These are phyloP conservation scores for Basileuterus tristriatus DNA, from an alignment of 2,797 vertebrate genomes.

Conservation along the genomic window DNA sequence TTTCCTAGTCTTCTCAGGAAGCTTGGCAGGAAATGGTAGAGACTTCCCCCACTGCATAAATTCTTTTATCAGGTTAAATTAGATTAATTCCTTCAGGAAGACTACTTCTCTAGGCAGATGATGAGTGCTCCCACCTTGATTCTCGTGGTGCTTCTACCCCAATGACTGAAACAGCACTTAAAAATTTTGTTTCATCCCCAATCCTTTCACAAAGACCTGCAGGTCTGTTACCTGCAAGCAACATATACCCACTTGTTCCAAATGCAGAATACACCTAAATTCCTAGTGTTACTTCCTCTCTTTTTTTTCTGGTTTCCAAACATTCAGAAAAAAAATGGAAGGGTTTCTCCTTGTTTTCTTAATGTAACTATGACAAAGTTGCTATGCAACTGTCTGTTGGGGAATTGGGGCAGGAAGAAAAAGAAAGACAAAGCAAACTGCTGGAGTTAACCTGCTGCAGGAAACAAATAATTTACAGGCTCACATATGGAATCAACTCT, in stretches of 20 bases:
- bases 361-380: background rate
- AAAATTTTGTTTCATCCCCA: background rate
- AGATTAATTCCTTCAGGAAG: background rate
- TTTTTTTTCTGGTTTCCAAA: background rate
- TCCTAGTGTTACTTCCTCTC: background rate
- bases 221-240: background rate
- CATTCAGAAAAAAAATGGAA: background rate
- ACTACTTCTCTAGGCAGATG: background rate
- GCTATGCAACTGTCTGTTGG: background rate
- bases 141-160: background rate
- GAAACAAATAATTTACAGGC: background rate
- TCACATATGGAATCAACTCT: background rate
- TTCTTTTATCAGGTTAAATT: background rate
- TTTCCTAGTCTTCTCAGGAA: background rate
- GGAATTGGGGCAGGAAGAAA: accelerated
- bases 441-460: background rate
- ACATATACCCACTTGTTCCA: accelerated
- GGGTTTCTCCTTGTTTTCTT: background rate
- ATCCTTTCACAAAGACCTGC: background rate
- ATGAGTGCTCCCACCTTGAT: background rate
- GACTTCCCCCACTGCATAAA: background rate
- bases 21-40: background rate
- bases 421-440: background rate
- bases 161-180: background rate
- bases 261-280: background rate